Percentiles rank a stretch among this genome's conserved stretches.
Conservation (phyloP, 2,888 invertebrate species). For the Liodrosophila aerea region DNA sequence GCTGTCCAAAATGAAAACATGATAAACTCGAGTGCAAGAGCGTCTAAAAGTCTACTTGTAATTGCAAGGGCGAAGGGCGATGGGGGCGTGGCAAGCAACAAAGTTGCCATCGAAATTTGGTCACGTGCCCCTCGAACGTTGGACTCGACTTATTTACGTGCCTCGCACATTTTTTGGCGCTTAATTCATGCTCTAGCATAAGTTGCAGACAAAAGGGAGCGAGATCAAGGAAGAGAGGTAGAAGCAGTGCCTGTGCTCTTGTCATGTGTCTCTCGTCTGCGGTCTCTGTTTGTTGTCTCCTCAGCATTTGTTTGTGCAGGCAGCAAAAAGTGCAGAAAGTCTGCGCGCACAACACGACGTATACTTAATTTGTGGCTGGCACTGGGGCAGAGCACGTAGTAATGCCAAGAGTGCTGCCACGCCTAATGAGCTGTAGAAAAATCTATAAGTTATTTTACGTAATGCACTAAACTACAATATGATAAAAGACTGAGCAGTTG, state of each 20-base stretch:
- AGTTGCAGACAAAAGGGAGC: constrained; percentile 31
- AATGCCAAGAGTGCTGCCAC: constrained; percentile 54
- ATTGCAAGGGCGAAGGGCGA: background rate
- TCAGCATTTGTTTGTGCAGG: constrained; percentile 25
- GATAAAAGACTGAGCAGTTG: no score
- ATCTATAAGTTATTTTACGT: no score
- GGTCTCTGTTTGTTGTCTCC: constrained; percentile 60
- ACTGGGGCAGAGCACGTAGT: constrained; percentile 55
- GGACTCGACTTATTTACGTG: constrained; percentile 68
- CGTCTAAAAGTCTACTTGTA: constrained; percentile 19
- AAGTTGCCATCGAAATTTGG: constrained; percentile 71
- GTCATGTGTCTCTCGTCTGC: background rate
- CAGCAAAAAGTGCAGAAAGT: constrained; percentile 48
- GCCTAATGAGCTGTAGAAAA: constrained; percentile 47
- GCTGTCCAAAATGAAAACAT: constrained; percentile 62
- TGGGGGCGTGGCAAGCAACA: constrained; percentile 29
- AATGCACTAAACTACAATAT: no score
- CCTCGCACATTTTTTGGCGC: constrained; percentile 69
- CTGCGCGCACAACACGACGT: constrained; percentile 38
- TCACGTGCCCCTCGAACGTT: constrained; percentile 60
- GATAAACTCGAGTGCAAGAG: constrained; percentile 58
- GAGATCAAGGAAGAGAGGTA: no score
- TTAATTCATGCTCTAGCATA: constrained; percentile 54
- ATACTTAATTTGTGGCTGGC: constrained; percentile 64
- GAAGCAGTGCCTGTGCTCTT: background rate